phyloP scores from a whole-genome alignment of 2,797 vertebrate species.

The Florisuga fusca region DNA sequence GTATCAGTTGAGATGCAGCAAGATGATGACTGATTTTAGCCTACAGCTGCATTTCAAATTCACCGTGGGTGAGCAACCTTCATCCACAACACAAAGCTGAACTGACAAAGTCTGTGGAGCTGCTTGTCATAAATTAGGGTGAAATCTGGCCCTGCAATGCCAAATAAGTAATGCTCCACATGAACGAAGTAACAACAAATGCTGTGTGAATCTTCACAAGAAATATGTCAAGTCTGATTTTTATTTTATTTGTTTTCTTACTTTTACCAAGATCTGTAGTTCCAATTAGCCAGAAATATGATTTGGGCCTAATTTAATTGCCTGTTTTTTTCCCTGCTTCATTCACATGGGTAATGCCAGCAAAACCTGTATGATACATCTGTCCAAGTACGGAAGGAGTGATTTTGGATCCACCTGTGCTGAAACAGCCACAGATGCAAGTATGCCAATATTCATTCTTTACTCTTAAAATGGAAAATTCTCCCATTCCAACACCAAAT shows the following conservation, averaged over 20 bases:
- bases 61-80: accelerated
- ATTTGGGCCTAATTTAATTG: background rate
- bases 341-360: background rate
- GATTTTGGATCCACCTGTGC: background rate
- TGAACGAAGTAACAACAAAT: background rate
- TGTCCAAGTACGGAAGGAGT: background rate
- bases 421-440: background rate
- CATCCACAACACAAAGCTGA: background rate
- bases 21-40: background rate
- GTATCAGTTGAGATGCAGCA: background rate
- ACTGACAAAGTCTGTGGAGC: background rate
- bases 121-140: background rate
- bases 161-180: background rate
- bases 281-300: background rate
- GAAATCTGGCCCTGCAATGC: background rate
- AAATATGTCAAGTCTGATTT: background rate
- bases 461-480: background rate
- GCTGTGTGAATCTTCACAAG: background rate
- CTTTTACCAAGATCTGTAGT: background rate
- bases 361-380: background rate
- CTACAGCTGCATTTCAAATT: background rate
- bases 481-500: background rate
- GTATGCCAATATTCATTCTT: background rate
- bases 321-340: background rate
- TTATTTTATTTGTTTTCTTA: background rate